Base-by-base conservation (phyloP, 2,113 vertebrate genomes). In the Neomonachus schauinslandi region DNA sequence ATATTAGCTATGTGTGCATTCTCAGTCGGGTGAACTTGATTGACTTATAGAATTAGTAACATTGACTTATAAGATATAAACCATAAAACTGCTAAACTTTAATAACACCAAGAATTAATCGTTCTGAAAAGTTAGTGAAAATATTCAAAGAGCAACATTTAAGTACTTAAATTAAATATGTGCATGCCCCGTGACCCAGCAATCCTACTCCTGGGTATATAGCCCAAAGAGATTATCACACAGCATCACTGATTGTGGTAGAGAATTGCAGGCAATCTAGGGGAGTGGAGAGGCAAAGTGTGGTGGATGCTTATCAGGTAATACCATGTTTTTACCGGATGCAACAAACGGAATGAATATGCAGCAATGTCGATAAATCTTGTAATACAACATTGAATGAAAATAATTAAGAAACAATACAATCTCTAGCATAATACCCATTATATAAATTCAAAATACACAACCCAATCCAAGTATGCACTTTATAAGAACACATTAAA, bases 211-310 rank as follows among this genome's bases (percentile, higher is more conserved):
- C 69, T 84, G 31, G 22, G 15, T 55, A 21, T 28, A 39, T 0
- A 63, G n/a, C 22, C 55, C 55, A 81, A 90, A 93, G 82, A 97
- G 90, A 91, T 88, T 93, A 63, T 57, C 63, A 91, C 24, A 86
- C 5, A 39, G 59, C 42, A 89, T 80, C 13, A 42, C 55, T 92
- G 77, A 74, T 12, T 33, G 22, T 55, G n/a, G n/a, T 72, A 69
- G 36, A 92, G n/a, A 92, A 94, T 0, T 61, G 31, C 89, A 77
- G 49, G 22, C 53, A 85, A 55, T 12, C 28, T 63, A 92, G 11
- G 13, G 8, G 19, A 81, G 31, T 59, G 7, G 26, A 79, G 10
- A 82, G 57, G 36, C 21, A 49, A 77, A 89, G 6, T 12, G 4
- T 36, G 59, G 31, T 63, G 14, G 31, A 76, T 59, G 33, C 19